Percentiles rank a stretch among this genome's conserved stretches.
These are phyloP conservation scores for Zaprionus nigranus DNA, from an alignment of 1,140 invertebrate species.

Conservation along the genomic window DNA sequence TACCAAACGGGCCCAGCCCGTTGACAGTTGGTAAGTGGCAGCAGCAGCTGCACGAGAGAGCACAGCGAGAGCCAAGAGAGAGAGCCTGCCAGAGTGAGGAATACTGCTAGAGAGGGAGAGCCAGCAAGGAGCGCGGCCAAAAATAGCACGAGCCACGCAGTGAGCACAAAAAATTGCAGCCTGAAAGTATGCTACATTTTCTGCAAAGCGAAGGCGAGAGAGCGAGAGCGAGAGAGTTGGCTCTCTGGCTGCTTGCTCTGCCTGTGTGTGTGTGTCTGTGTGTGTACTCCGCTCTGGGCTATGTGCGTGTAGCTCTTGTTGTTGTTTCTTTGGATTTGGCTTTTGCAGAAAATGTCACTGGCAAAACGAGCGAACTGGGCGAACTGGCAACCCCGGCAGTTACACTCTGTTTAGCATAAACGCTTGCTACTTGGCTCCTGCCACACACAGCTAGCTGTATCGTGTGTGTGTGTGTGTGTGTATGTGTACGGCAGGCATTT, in stretches of 20 bases:
- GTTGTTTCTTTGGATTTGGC: conserved; percentile 56
- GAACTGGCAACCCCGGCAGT: conserved; percentile 77
- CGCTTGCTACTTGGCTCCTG: conserved; percentile 81
- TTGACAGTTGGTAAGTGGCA: conserved; percentile 35
- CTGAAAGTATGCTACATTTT: conserved; percentile 61
- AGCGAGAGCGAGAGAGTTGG: not conserved
- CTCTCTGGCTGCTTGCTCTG: not conserved
- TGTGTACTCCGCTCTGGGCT: too few relatives aligned
- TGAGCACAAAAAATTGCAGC: conserved; percentile 12
- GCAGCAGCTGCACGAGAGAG: conserved; percentile 9
- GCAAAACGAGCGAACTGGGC: conserved; percentile 25
- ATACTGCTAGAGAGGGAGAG: too few relatives aligned
- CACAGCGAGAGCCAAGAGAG: not conserved
- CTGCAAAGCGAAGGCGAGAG: conserved; percentile 58
- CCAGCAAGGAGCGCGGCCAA: conserved; percentile 37
- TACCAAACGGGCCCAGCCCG: conserved; percentile 33
- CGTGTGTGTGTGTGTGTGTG: conserved; percentile 47
- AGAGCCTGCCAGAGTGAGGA: not conserved
- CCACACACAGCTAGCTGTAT: conserved; percentile 33
- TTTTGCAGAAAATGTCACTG: conserved; percentile 76
- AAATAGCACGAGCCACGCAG: conserved; percentile 33
- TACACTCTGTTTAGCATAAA: conserved; percentile 83
- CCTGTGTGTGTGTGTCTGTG: conserved; percentile 2
- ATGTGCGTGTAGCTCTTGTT: not conserved
- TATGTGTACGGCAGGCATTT: conserved; percentile 39